Evolutionary conservation across 2,888 invertebrate genomes (phyloP), one percentile per base, ranked within the genome.

Genomic region (Pachliopta kotzebuea): DNA sequence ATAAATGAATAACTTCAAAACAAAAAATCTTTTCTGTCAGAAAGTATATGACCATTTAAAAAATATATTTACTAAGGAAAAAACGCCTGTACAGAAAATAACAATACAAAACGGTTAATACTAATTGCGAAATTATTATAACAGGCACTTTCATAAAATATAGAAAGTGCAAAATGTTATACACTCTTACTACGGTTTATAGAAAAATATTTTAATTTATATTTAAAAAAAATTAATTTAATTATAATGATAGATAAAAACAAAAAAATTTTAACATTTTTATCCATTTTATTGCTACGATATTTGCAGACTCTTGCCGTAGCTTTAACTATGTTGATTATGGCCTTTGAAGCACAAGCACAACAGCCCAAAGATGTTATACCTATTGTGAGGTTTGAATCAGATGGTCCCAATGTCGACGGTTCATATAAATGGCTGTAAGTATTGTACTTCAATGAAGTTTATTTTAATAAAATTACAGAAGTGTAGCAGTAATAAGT

Each of bases 401-500:
- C 92, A 45, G 93, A 94, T 57, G 94, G 94, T 21, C 94, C 94
- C 0, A 94, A 94, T 73, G 88, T 90, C 18, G 94, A 94, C 71
- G 94, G 94, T 55, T 88, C 93, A 1, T 94, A 94, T 76, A 93
- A 93, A 80, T 94, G 93, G 93, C 78, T 89, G 91, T 92, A 80
- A 83, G 18, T 1, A 45, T n/a, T 45, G 4, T 45, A 7, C n/a
- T 45, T 45, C 37, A 2, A 37, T 14, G 14, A 45, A 18, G 45
- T 45, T 45, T 4, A 45, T 45, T n/a, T 18, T n/a, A 18, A 45
- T 45, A n/a, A 14, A 37, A 37, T 2, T 0, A 14, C 14, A 37
- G 14, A 14, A 4, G 14, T 37, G 14, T 37, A 37, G 2, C 37
- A 11, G 37, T 37, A 11, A 14, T 11, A 14, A 14, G 4, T 14